Evolutionary conservation across 2,113 vertebrate genomes (phyloP), one percentile per base, ranked within the genome.

Genomic region (Hassar affinis): DNA sequence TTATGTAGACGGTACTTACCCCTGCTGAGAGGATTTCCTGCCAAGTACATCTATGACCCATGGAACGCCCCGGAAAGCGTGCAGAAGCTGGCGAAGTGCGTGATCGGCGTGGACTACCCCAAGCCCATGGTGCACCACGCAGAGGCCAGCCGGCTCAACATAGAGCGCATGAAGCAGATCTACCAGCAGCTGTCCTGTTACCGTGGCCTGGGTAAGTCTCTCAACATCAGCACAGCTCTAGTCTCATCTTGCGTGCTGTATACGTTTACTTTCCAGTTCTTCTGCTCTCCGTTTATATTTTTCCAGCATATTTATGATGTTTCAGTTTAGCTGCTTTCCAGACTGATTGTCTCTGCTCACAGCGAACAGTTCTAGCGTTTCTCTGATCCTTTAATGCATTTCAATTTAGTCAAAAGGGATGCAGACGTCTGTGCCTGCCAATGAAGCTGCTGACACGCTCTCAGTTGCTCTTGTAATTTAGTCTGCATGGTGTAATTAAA

Each of bases 101-200:
- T 98, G 3, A 96, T 99, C 69, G 98, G 98, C 49, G 91, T 98
- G 51, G 96, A 98, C 91, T 99, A 98, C 85, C 97, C 98, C 12
- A 98, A 97, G 75, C 97, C 97, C 78, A 98, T 99, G 97, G 97
- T 98, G 83, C 93, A 98, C 87, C 98, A 98, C 5, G 97, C 98
- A 0, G 97, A 98, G 86, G 96, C 96, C 83, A 98, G 97, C 85
- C 94, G 97, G 17, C 93, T 99, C 89, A 99, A 98, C 90, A 99
- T 99, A 47, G 97, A 99, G 87, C 94, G 97, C 33, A 98, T 99
- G 97, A 98, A 98, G 86, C 97, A 98, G 92, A 98, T 99, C 90
- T 99, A 98, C 91, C 97, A 98, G 92, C 98, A 99, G 90, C 95
- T 99, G 54, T 98, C 97, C 85, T 94, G 97, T 86, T 99, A 98